phyloP scores from a whole-genome alignment of 1,140 invertebrate genomes.

The Lutraria rhynchaena region DNA sequence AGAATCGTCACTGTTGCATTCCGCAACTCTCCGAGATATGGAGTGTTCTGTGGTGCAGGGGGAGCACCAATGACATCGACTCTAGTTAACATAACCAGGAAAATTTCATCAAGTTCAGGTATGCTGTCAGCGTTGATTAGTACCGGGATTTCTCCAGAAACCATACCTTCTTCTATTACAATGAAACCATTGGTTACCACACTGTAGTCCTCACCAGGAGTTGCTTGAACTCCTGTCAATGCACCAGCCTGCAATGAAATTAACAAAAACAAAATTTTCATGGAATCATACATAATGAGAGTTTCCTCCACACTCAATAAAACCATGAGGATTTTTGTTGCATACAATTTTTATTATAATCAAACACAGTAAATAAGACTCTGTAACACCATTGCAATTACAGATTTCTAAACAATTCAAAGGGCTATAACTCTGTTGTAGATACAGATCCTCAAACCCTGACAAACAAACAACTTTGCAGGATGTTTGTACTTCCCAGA shows the following conservation, averaged over 20 bases:
- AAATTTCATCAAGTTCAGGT: conserved; percentile 80
- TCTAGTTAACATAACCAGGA: conserved; percentile 67
- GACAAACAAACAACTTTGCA: too few species aligned
- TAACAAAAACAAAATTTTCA: too few species aligned
- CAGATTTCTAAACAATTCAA: too few species aligned
- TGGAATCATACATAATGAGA: too few species aligned
- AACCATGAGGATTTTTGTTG: too few species aligned
- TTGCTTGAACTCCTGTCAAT: conserved; percentile 61
- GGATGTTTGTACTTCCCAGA: too few species aligned
- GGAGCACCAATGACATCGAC: conserved; percentile 71
- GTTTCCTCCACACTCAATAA: too few species aligned
- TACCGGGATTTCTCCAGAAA: conserved; percentile 67
- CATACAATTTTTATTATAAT: too few species aligned
- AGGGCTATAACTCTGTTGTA: too few species aligned
- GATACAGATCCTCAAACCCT: too few species aligned
- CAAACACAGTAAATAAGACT: too few species aligned
- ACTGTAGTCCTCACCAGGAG: conserved; percentile 72
- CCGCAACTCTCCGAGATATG: conserved; percentile 67
- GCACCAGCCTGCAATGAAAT: conserved; percentile 56
- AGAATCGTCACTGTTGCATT: conserved; percentile 71
- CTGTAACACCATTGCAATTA: too few species aligned
- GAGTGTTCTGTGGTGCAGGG: conserved; percentile 66
- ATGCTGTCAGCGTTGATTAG: conserved; percentile 72
- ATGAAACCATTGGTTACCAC: conserved; percentile 68
- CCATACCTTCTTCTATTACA: conserved; percentile 70